Percentiles rank a stretch among this genome's conserved stretches.
Conservation (phyloP, 2,888 invertebrate genomes). For the Ophion ventricosus region DNA sequence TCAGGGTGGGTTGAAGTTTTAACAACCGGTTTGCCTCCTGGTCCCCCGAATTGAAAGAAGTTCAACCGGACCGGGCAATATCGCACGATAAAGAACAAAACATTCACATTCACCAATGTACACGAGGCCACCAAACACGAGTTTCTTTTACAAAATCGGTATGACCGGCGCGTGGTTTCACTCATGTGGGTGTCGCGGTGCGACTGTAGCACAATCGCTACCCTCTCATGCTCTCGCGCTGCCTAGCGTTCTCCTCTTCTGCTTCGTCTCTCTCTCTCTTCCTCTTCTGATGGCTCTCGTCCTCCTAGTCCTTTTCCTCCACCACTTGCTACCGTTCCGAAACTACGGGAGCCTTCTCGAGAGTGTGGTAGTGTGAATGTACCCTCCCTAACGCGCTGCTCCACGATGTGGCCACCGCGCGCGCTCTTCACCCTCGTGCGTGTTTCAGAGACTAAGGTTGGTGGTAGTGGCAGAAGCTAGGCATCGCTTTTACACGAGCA, state of each 20-base stretch:
- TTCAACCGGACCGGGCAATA: background rate
- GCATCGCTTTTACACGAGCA: constrained; percentile 29
- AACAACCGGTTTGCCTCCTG: background rate
- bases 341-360: constrained; percentile 38
- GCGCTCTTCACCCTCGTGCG: constrained; percentile 42
- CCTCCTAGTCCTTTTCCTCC: constrained; percentile 57
- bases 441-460: background rate
- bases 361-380: constrained; percentile 38
- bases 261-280: constrained; percentile 60
- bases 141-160: constrained; percentile 31
- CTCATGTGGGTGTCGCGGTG: constrained; percentile 82
- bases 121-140: constrained; percentile 52
- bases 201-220: constrained; percentile 82
- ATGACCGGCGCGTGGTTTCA: constrained; percentile 76
- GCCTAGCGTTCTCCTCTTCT: constrained; percentile 58
- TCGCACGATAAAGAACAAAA: constrained; percentile 34
- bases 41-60: background rate
- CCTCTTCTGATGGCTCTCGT: constrained; percentile 33
- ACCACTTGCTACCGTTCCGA: constrained; percentile 37
- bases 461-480: constrained; percentile 18
- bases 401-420: constrained; percentile 50
- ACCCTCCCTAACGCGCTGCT: constrained; percentile 60
- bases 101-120: constrained; percentile 39
- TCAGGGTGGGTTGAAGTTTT: background rate
- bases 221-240: constrained; percentile 76